These are phyloP conservation scores for Orthosia gracilis DNA, from an alignment of 2,888 invertebrate species.

Conservation along the genomic window DNA sequence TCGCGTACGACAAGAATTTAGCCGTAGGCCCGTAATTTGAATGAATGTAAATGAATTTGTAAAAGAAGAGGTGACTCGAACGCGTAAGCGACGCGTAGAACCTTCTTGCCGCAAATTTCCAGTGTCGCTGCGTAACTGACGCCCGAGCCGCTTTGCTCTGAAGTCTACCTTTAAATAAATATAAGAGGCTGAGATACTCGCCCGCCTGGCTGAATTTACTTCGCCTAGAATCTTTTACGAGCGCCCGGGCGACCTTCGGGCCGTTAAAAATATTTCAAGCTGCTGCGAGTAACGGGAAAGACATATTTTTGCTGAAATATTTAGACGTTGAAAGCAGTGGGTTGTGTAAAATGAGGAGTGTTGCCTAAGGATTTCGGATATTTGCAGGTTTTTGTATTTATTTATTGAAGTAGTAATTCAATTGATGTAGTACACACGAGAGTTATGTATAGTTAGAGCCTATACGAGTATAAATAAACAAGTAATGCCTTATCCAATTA, in stretches of 20 bases:
- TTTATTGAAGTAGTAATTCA: background rate
- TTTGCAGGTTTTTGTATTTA: background rate
- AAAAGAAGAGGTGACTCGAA: too few relatives aligned
- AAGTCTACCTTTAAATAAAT: constrained; percentile 24
- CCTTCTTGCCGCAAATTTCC: too few relatives aligned
- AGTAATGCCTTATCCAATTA: too few relatives aligned
- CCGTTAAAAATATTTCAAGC: constrained; percentile 10
- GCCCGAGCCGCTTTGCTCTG: too few relatives aligned
- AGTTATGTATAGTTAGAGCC: background rate
- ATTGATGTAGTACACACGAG: too few relatives aligned
- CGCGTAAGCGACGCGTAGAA: too few relatives aligned
- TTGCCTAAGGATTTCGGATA: background rate
- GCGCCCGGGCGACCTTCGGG: constrained; percentile 6
- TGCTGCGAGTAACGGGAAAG: background rate
- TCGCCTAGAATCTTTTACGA: constrained; percentile 44
- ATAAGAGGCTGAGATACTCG: constrained; percentile 13
- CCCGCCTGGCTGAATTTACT: constrained; percentile 25
- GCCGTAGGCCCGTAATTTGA: too few relatives aligned
- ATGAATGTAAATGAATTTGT: too few relatives aligned
- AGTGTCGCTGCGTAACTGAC: too few relatives aligned
- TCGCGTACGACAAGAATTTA: too few relatives aligned
- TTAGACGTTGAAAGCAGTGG: constrained; percentile 24
- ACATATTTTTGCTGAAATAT: constrained; percentile 28
- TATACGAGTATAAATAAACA: too few relatives aligned
- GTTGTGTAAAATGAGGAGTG: background rate